phyloP scores from a whole-genome alignment of 2,113 vertebrate genomes.

The Pomatorhinus ruficollis region DNA sequence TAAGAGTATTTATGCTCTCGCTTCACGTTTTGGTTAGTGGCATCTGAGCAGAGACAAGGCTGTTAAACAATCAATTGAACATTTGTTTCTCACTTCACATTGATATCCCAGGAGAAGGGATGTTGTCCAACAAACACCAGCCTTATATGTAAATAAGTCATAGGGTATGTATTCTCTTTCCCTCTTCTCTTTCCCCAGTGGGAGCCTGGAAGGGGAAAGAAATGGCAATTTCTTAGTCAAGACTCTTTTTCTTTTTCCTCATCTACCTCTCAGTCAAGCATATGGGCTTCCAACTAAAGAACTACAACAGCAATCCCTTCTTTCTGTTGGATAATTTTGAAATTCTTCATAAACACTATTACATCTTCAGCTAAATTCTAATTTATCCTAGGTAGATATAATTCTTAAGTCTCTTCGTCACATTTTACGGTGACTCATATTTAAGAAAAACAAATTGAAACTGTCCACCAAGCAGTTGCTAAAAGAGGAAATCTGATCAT shows the following conservation, averaged over 20 bases:
- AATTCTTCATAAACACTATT: background rate
- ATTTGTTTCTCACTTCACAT: slow-evolving; percentile 36
- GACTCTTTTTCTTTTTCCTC: background rate
- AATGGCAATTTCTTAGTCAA: slow-evolving; percentile 1
- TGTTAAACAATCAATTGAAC: slow-evolving; percentile 39
- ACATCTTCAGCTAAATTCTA: background rate
- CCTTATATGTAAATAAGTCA: slow-evolving; percentile 20
- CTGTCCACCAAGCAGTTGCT: background rate
- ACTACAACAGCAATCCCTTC: background rate
- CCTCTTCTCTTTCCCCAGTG: background rate
- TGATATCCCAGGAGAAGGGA: slow-evolving; percentile 8
- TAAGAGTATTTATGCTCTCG: background rate
- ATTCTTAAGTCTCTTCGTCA: background rate
- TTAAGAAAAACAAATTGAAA: background rate
- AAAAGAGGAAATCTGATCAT: background rate
- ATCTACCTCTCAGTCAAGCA: background rate
- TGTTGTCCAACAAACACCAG: slow-evolving; percentile 1
- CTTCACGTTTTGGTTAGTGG: background rate
- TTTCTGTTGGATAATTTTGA: background rate
- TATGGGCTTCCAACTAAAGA: background rate
- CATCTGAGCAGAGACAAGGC: background rate
- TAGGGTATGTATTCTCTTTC: background rate
- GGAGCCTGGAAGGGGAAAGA: background rate
- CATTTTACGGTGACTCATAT: background rate
- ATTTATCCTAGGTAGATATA: background rate